Percentiles rank a stretch among this genome's conserved stretches.
Conservation (phyloP, 2,888 invertebrate species). For the Drosophila melanosoma region DNA sequence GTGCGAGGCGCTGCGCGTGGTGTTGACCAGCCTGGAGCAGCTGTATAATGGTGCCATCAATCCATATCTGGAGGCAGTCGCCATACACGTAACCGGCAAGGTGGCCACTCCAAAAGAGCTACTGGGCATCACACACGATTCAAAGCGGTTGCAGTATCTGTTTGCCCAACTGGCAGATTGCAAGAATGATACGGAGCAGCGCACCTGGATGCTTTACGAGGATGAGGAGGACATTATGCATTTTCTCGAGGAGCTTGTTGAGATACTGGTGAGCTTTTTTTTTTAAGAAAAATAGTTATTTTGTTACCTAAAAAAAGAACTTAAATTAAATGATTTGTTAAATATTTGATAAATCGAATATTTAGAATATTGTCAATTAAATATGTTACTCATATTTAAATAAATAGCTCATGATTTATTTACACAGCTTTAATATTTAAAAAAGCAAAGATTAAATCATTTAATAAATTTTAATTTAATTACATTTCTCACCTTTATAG, state of each 20-base stretch:
- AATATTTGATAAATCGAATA: background rate
- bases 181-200: slow-evolving; percentile 97
- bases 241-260: slow-evolving; percentile 92
- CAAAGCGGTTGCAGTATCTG: slow-evolving; percentile 92
- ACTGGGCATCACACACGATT: slow-evolving; percentile 92
- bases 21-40: slow-evolving; percentile 86
- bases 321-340: background rate
- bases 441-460: background rate
- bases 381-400: background rate
- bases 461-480: background rate
- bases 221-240: slow-evolving; percentile 95
- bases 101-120: slow-evolving; percentile 88
- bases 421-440: no score
- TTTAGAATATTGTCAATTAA: background rate
- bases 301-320: background rate
- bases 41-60: slow-evolving; percentile 87
- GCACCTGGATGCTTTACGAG: slow-evolving; percentile 97
- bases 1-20: slow-evolving; percentile 92
- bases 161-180: slow-evolving; percentile 94
- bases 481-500: slow-evolving; percentile 85
- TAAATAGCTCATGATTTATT: background rate
- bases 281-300: background rate
- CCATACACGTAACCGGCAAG: slow-evolving; percentile 87
- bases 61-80: slow-evolving; percentile 87
- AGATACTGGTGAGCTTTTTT: slow-evolving; percentile 88